A percentile compares a stretch with the other conserved stretches of the same genome.
These are phyloP conservation scores for Halocynthia aurantium DNA, from an alignment of 23 tunicate genomes.

Conservation along the genomic window DNA sequence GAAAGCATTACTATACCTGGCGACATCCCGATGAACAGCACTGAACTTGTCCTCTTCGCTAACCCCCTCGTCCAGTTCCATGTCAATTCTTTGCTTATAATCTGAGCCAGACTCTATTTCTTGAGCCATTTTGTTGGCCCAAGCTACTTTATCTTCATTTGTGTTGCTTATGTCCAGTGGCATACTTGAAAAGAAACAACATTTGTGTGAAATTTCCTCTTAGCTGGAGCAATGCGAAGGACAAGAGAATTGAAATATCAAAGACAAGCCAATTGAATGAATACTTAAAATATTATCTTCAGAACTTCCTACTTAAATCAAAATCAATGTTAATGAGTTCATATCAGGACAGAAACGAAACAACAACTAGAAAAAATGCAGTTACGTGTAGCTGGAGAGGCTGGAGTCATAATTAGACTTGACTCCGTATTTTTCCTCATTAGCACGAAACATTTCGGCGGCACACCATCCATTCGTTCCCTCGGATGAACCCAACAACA, in stretches of 20 bases:
- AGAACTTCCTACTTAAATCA: too few species aligned
- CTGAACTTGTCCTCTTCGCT: constrained; percentile 85
- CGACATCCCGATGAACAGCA: constrained; percentile 44
- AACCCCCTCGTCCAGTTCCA: constrained; percentile 48
- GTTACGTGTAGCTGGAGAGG: constrained; percentile 75
- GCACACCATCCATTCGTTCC: constrained; percentile 64
- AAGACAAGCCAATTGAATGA: too few species aligned
- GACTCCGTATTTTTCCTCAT: constrained; percentile 64
- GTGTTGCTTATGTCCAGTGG: constrained; percentile 37
- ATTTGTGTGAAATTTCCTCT: constrained; percentile 2
- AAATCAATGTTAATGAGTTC: too few species aligned
- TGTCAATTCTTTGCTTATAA: constrained; percentile 27
- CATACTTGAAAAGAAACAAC: constrained; percentile 22
- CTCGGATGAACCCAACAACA: constrained; percentile 33
- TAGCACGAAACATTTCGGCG: constrained; percentile 63
- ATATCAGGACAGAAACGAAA: too few species aligned
- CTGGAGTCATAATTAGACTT: constrained; percentile 66
- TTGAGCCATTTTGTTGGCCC: constrained; percentile 60
- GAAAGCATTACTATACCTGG: too few species aligned
- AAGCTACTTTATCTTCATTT: constrained; percentile 32
- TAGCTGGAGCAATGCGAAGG: too few species aligned
- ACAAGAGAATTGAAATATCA: too few species aligned
- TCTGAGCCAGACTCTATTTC: constrained; percentile 57
- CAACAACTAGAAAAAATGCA: neutral
- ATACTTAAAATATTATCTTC: too few species aligned